phyloP scores from a whole-genome alignment of 23 tunicate species.

The Ascidia mentula region DNA sequence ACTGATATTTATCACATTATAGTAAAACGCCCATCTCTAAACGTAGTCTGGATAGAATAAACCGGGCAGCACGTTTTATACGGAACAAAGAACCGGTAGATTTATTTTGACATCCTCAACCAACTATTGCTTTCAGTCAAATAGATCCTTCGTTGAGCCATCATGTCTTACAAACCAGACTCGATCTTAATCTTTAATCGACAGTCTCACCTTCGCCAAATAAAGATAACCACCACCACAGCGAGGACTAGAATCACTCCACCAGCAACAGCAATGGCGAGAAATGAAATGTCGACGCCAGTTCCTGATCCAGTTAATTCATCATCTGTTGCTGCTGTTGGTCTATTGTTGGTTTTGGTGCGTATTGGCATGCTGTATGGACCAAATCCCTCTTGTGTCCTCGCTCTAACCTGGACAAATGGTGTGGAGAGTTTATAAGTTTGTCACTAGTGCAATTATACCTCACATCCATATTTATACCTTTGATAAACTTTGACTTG shows the following conservation, averaged over 20 bases:
- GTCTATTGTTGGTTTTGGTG: constrained; percentile 16
- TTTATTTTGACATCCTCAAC: too few relatives aligned
- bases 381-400: constrained; percentile 70
- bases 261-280: constrained; percentile 47
- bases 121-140: too few relatives aligned
- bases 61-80: too few relatives aligned
- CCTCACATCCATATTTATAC: too few relatives aligned
- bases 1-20: too few relatives aligned
- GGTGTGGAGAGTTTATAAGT: neutral
- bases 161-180: too few relatives aligned
- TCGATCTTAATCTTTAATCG: neutral
- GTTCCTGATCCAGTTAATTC: neutral
- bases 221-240: constrained; percentile 38
- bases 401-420: constrained; percentile 75
- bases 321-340: constrained; percentile 1
- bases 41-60: too few relatives aligned
- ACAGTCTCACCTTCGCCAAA: constrained; percentile 48
- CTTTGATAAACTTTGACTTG: too few relatives aligned
- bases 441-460: neutral
- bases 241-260: constrained; percentile 43
- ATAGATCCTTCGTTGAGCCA: too few relatives aligned
- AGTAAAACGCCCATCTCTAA: too few relatives aligned
- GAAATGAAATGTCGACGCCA: constrained; percentile 14
- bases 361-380: constrained; percentile 64
- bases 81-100: too few relatives aligned